phyloP scores from a whole-genome alignment of 1,140 invertebrate species.

The Drosophila serrata region DNA sequence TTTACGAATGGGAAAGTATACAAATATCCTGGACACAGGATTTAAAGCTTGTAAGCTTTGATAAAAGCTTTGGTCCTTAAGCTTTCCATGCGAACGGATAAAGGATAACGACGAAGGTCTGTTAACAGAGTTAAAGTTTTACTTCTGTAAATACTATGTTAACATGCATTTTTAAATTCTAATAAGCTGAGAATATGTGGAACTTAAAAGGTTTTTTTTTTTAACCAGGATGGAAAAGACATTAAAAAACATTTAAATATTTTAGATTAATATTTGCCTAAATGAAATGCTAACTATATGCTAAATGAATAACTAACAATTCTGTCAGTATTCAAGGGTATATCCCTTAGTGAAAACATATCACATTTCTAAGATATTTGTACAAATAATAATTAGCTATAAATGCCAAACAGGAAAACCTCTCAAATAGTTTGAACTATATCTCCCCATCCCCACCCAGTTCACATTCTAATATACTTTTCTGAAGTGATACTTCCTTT shows the following conservation, averaged over 20 bases:
- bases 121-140: conserved; percentile 6
- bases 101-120: neutral
- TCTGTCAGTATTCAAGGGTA: too few species aligned
- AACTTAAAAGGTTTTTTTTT: neutral
- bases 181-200: neutral
- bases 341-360: neutral
- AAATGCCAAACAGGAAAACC: neutral
- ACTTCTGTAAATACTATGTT: neutral
- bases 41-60: neutral
- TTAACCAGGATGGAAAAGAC: fast-evolving
- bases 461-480: conserved; percentile 22
- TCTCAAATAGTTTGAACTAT: neutral
- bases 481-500: conserved; percentile 21
- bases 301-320: too few species aligned
- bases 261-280: too few species aligned
- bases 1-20: neutral
- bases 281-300: too few species aligned
- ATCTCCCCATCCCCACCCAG: neutral
- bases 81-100: neutral
- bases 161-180: neutral
- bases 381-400: neutral
- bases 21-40: neutral
- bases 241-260: too few species aligned
- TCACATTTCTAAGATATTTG: neutral
- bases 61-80: neutral